phyloP scores from a whole-genome alignment of 2,888 invertebrate genomes.

The Catocala nupta region DNA sequence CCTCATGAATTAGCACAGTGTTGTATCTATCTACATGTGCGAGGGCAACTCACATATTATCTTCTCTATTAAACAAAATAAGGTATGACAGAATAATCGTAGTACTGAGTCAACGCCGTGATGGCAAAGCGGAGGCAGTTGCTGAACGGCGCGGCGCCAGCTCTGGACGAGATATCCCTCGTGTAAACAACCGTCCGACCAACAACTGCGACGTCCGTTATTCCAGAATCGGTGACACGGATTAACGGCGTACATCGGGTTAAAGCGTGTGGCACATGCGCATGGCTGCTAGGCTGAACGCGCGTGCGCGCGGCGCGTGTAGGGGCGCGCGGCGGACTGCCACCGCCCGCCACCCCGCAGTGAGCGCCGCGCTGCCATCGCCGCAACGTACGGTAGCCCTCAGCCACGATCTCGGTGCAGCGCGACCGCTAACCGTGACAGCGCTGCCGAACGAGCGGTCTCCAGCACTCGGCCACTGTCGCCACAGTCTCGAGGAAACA shows the following conservation, averaged over 20 bases:
- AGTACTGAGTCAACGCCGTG: no score
- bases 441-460: slow-evolving; percentile 6
- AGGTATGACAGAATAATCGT: no score
- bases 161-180: slow-evolving; percentile 17
- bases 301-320: slow-evolving; percentile 21
- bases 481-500: slow-evolving; percentile 15
- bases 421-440: slow-evolving; percentile 7
- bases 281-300: slow-evolving; percentile 19
- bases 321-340: slow-evolving; percentile 20
- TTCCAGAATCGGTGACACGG: slow-evolving; percentile 11
- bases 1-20: no score
- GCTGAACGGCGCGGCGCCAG: not conserved
- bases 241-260: slow-evolving; percentile 1
- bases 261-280: slow-evolving; percentile 26
- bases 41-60: no score
- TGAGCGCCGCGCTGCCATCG: slow-evolving; percentile 37
- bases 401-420: slow-evolving; percentile 12
- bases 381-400: slow-evolving; percentile 26
- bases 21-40: no score
- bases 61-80: no score
- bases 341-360: slow-evolving; percentile 13
- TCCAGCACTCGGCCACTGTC: slow-evolving; percentile 32
- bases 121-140: no score
- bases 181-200: slow-evolving; percentile 22
- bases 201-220: slow-evolving; percentile 36